Evolutionary conservation across 2,888 invertebrate genomes (phyloP).

Genomic region (Entomobrya proxima): DNA sequence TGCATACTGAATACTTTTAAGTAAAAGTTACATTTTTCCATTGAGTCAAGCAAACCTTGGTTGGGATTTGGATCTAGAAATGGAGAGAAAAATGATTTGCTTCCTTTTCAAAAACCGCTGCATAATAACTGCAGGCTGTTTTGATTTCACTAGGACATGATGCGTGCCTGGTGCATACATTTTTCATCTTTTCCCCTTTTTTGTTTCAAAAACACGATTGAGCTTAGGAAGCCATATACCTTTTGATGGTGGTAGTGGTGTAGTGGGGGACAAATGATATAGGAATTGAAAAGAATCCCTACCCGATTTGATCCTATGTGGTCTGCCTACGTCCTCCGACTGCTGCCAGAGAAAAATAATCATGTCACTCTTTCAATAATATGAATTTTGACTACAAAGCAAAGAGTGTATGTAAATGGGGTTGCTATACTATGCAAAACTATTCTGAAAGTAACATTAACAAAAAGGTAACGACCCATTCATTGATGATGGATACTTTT

Average conservation of each 20-base stretch:
- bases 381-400: too few species aligned
- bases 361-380: too few species aligned
- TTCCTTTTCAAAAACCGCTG: slow-evolving; percentile 49
- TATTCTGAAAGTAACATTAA: too few species aligned
- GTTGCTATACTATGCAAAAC: too few species aligned
- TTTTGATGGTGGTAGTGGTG: background rate
- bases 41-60: too few species aligned
- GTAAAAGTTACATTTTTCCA: too few species aligned
- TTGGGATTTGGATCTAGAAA: too few species aligned
- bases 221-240: background rate
- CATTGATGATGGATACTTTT: too few species aligned
- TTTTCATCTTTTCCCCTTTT: background rate
- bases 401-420: too few species aligned
- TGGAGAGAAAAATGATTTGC: slow-evolving; percentile 36
- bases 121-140: slow-evolving; percentile 49
- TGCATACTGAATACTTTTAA: background rate
- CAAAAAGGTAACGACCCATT: too few species aligned
- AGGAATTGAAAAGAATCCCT: slow-evolving; percentile 16
- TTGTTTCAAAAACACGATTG: background rate
- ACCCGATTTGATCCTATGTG: background rate
- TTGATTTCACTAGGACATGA: slow-evolving; percentile 22
- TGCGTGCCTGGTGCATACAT: slow-evolving; percentile 11
- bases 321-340: background rate
- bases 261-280: slow-evolving; percentile 35
- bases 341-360: background rate